Evolutionary conservation across 2,797 vertebrate genomes (phyloP).

Genomic region (Sylvia borin): DNA sequence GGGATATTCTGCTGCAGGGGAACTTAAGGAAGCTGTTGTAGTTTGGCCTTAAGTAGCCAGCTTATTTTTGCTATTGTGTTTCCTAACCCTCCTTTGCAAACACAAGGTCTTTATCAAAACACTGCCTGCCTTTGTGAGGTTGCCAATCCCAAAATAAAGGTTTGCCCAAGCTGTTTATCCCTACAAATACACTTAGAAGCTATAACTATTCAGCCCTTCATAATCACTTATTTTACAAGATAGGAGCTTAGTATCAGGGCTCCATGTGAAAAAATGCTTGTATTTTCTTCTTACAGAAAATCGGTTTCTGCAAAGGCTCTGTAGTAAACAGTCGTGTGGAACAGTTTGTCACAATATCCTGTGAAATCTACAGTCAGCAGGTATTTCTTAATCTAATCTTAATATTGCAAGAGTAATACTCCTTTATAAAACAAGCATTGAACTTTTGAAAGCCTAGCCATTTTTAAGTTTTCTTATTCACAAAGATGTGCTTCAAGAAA

Average conservation of each 20-base stretch:
- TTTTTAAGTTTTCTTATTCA: not conserved
- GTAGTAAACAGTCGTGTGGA: rapidly evolving
- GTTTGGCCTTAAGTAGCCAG: not conserved
- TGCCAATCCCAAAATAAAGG: slow-evolving; percentile 16
- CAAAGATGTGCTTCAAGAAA: not conserved
- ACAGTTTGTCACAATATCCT: not conserved
- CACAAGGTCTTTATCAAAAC: not conserved
- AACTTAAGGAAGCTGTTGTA: not conserved
- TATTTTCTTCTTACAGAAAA: slow-evolving; percentile 58
- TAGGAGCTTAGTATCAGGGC: not conserved
- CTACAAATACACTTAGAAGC: not conserved
- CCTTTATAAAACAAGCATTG: not conserved
- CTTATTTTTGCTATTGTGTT: not conserved
- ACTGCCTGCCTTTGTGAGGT: not conserved
- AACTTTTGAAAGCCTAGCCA: not conserved
- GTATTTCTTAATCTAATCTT: slow-evolving; percentile 60
- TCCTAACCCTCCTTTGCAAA: not conserved
- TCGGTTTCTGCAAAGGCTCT: slow-evolving; percentile 67
- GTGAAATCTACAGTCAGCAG: slow-evolving; percentile 67
- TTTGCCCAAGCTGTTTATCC: slow-evolving; percentile 10
- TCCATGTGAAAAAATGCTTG: not conserved
- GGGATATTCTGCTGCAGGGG: not conserved
- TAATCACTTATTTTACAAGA: slow-evolving; percentile 28
- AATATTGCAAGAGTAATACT: not conserved
- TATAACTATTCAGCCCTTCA: slow-evolving; percentile 2